Evolutionary conservation across 2,797 vertebrate species (phyloP).

Genomic region (Rhinella marina): DNA sequence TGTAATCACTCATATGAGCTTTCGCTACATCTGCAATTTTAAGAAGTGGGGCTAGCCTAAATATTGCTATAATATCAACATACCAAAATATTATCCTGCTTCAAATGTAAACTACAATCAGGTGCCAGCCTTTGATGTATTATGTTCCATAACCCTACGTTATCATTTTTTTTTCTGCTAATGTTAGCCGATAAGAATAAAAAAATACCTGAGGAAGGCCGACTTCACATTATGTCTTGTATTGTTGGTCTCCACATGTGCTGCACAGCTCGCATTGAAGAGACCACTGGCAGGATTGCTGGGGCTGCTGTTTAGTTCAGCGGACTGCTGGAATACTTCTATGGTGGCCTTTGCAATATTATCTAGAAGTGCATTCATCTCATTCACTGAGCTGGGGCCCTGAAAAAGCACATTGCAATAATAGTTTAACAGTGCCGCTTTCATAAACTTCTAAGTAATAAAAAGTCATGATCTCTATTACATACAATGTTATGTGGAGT

Average conservation of each 20-base stretch:
- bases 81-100: too few relatives aligned
- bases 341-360: slow-evolving; percentile 78
- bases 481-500: slow-evolving; percentile 59
- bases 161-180: background rate
- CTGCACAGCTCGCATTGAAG: slow-evolving; percentile 70
- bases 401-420: slow-evolving; percentile 67
- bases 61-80: too few relatives aligned
- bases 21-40: too few relatives aligned
- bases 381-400: slow-evolving; percentile 76
- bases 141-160: background rate
- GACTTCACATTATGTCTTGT: slow-evolving; percentile 76
- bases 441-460: slow-evolving; percentile 12
- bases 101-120: too few relatives aligned
- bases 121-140: background rate
- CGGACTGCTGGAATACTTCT: slow-evolving; percentile 79
- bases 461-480: slow-evolving; percentile 52
- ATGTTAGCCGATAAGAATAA: background rate
- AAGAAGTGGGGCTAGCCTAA: too few relatives aligned
- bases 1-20: too few relatives aligned
- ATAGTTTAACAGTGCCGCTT: slow-evolving; percentile 13
- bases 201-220: slow-evolving; percentile 78
- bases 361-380: slow-evolving; percentile 78
- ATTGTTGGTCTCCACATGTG: slow-evolving; percentile 69
- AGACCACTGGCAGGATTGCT: slow-evolving; percentile 72
- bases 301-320: slow-evolving; percentile 74